phyloP scores from a whole-genome alignment of 1,140 invertebrate species.

The Drosophila pectinifera region DNA sequence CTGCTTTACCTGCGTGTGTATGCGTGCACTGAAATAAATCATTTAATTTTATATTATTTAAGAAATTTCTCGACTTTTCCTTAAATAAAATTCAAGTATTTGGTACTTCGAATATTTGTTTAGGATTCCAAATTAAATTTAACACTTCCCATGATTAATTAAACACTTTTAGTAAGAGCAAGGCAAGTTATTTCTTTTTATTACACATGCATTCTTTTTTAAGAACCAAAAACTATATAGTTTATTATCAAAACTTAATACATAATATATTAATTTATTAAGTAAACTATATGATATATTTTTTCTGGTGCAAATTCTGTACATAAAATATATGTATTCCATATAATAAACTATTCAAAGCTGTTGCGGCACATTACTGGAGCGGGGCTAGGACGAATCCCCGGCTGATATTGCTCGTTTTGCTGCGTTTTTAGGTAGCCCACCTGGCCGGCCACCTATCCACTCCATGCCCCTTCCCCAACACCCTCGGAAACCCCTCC shows the following conservation, averaged over 20 bases:
- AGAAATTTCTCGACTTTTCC: no score
- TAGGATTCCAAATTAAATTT: no score
- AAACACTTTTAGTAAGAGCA: no score
- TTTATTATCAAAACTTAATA: no score
- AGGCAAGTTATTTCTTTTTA: no score
- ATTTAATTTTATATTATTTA: not conserved
- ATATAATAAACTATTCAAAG: slow-evolving; percentile 74
- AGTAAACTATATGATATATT: not conserved
- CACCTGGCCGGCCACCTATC: slow-evolving; percentile 4
- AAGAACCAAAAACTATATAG: no score
- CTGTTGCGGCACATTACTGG: slow-evolving; percentile 52
- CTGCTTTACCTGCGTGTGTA: slow-evolving; percentile 26
- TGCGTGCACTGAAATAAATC: not conserved
- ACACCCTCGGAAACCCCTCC: slow-evolving; percentile 20
- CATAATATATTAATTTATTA: no score
- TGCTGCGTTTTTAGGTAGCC: slow-evolving; percentile 52
- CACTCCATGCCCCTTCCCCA: not conserved
- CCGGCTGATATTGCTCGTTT: slow-evolving; percentile 33
- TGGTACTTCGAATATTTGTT: no score
- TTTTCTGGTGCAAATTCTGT: slow-evolving; percentile 17
- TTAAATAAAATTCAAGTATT: no score
- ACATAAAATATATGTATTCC: slow-evolving; percentile 24
- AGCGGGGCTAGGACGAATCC: slow-evolving; percentile 18
- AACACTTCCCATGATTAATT: no score
- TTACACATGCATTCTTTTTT: no score